Percentiles rank a stretch among this genome's conserved stretches.
phyloP scores from a whole-genome alignment of 2,797 vertebrate genomes.

The Notamacropus eugenii region DNA sequence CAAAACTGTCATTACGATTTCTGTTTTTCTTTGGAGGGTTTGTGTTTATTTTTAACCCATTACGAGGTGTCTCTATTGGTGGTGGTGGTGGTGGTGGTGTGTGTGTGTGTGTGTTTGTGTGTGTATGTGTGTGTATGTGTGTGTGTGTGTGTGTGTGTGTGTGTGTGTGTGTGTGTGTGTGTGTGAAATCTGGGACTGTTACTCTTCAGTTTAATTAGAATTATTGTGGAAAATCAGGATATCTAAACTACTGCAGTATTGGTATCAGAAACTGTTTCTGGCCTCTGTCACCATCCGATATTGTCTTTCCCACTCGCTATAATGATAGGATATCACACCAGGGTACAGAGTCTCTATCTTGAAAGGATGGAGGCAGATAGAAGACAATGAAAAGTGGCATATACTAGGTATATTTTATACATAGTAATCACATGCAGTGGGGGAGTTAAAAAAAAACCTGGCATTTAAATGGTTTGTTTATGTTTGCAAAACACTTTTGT shows the following conservation, averaged over 20 bases:
- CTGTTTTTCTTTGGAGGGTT: conserved; percentile 91
- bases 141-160: neutral
- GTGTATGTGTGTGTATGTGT: neutral
- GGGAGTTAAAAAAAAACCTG: neutral
- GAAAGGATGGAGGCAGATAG: conserved; percentile 50
- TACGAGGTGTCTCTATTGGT: conserved; percentile 70
- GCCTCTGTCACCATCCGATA: conserved; percentile 50
- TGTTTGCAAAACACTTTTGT: neutral
- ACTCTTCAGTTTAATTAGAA: conserved; percentile 70
- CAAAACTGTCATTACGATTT: conserved; percentile 95
- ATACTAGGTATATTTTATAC: conserved; percentile 30
- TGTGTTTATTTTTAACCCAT: conserved; percentile 93
- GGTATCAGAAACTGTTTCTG: conserved; percentile 41
- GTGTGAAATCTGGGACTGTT: conserved; percentile 27
- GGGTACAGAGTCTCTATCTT: neutral
- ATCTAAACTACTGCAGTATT: conserved; percentile 45
- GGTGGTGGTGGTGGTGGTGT: conserved; percentile 17
- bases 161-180: neutral
- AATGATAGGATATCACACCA: conserved; percentile 54
- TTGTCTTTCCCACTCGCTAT: conserved; percentile 62
- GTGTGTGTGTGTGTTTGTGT: conserved; percentile 19
- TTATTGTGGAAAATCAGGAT: conserved; percentile 49
- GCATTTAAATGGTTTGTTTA: neutral
- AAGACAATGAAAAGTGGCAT: conserved; percentile 69
- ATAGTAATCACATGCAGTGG: conserved; percentile 13